Conservation (phyloP, 2,113 vertebrate genomes). For the Genyomyrus donnyi region DNA sequence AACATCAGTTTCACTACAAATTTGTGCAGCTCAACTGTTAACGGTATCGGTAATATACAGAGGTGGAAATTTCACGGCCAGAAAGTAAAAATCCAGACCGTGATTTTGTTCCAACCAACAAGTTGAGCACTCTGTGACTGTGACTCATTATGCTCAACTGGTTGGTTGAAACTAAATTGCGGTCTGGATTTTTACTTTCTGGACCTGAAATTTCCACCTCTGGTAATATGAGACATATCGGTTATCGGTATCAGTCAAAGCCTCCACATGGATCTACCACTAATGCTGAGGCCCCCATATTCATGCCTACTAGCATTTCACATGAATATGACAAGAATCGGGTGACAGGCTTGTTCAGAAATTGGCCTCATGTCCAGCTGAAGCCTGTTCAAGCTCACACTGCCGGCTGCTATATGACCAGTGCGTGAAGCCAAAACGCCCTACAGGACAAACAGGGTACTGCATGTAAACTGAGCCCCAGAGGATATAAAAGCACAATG, state of each 20-base stretch:
- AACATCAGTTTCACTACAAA: neutral
- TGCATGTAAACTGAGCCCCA: neutral
- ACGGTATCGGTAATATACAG: too few species aligned
- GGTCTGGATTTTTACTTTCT: too few species aligned
- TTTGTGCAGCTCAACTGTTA: neutral
- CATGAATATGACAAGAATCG: neutral
- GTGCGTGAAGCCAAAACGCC: neutral
- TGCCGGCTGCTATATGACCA: neutral
- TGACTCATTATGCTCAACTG: too few species aligned
- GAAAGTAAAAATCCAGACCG: too few species aligned
- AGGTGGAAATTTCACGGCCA: too few species aligned
- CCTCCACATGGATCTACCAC: neutral
- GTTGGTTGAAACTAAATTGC: too few species aligned
- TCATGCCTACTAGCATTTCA: neutral
- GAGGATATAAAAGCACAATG: neutral
- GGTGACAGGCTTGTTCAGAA: neutral
- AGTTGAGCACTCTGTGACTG: too few species aligned
- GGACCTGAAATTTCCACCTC: too few species aligned
- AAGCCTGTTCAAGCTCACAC: neutral
- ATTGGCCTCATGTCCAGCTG: neutral
- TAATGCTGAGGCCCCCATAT: neutral
- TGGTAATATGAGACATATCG: too few species aligned
- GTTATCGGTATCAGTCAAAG: neutral
- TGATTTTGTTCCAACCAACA: too few species aligned
- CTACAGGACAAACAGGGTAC: neutral